phyloP scores from a whole-genome alignment of 2,888 invertebrate species.

The Synergus japonicus region DNA sequence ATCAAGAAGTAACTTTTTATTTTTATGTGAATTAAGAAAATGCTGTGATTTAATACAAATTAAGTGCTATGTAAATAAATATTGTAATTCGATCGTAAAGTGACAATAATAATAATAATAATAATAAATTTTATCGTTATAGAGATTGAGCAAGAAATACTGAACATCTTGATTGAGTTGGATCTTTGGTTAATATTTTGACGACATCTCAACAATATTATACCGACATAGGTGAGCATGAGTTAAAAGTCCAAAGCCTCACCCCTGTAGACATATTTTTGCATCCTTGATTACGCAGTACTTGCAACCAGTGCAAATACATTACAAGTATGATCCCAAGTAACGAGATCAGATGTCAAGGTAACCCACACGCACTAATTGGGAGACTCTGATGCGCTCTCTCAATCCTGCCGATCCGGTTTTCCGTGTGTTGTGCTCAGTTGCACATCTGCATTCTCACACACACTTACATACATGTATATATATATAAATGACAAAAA shows the following conservation, averaged over 20 bases:
- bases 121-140: too few relatives aligned
- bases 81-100: too few relatives aligned
- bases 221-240: not conserved
- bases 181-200: slow-evolving; percentile 7
- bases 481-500: slow-evolving; percentile 6
- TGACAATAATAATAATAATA: too few relatives aligned
- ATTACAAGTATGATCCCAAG: slow-evolving; percentile 29
- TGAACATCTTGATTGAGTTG: not conserved
- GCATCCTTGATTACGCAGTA: slow-evolving; percentile 24
- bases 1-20: too few relatives aligned
- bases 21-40: too few relatives aligned
- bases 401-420: slow-evolving; percentile 40
- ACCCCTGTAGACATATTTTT: slow-evolving; percentile 9
- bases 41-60: too few relatives aligned
- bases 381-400: slow-evolving; percentile 17
- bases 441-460: slow-evolving; percentile 15
- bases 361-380: slow-evolving; percentile 41
- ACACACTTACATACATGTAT: not conserved
- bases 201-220: not conserved
- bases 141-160: not conserved
- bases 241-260: slow-evolving; percentile 20
- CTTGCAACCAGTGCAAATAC: slow-evolving; percentile 29
- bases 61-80: too few relatives aligned
- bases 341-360: slow-evolving; percentile 50
- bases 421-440: slow-evolving; percentile 15